Evolutionary conservation across 2,113 vertebrate species (phyloP), one percentile per base, ranked within the genome.

Genomic region (Stigmatopora nigra): DNA sequence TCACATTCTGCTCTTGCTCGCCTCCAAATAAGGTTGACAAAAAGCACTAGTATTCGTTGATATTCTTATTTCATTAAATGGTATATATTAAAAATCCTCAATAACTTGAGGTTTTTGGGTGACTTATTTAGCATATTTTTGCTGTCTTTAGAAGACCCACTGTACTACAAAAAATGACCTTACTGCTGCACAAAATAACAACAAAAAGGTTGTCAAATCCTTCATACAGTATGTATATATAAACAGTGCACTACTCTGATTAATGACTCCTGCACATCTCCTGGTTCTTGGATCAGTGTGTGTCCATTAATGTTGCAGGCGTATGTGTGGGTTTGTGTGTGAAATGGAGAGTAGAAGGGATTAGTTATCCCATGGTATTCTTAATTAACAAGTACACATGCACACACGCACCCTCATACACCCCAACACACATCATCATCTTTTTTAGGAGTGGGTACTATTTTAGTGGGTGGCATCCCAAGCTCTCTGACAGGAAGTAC

Each of bases 251-350:
- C 68, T 68, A 63, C 71, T 82, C 79, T 71, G 19, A 45, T 74
- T 84, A 87, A 87, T 85, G 85, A 85, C 81, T 82, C 70, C 25
- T 31, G 25, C 25, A 71, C 83, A 70, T 56, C 75, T 75, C 75
- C 77, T 73, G 86, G 73, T 77, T 79, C 79, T 81, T 79, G 77
- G 84, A 85, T 83, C 83, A 86, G 80, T 79, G 77, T 80, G 79
- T 25, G 67, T 83, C 87, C 84, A 89, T 88, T 79, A 86, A 85
- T 82, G 84, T 84, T 86, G 81, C 79, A 87, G 70, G 76, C 72
- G 25, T 82, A 61, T 72, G 78, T 77, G 81, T 63, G 83, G 63
- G 46, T 75, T 70, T 70, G 76, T 75, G 69, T 79, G 82, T 82
- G 72, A 79, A 72, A 83, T 81, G 81, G 71, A 74, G 74, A 63